Percentiles rank a stretch among this genome's conserved stretches.
Conservation (phyloP, 1,140 invertebrate genomes). For the Phthorimaea operculella region DNA sequence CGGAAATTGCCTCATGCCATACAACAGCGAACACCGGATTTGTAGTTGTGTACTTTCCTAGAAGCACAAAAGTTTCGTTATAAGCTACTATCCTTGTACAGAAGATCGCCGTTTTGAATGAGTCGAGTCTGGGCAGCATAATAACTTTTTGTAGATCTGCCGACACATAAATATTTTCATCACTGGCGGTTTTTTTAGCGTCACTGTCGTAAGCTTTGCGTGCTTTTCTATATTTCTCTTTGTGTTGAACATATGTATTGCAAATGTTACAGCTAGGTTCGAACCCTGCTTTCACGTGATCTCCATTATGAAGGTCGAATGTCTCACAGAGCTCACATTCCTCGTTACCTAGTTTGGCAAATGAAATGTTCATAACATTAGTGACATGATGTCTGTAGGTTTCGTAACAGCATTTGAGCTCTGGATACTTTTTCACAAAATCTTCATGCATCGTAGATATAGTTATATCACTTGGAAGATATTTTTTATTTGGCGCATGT, state of each 20-base stretch:
- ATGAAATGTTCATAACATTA: conserved; percentile 2
- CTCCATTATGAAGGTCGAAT: not conserved
- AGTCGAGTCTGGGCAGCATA: conserved; percentile 5
- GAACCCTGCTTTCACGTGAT: not conserved
- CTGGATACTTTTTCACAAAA: no score
- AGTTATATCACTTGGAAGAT: no score
- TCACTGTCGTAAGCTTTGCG: not conserved
- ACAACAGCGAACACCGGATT: conserved; percentile 11
- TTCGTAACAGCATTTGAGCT: no score
- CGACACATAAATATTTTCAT: not conserved
- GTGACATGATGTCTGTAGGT: no score
- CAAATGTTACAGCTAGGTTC: not conserved
- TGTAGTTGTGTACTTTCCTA: not conserved
- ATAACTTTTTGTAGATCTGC: conserved; percentile 9
- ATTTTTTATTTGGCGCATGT: no score
- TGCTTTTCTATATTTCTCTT: not conserved
- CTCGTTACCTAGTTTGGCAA: not conserved
- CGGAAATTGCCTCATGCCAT: conserved; percentile 14
- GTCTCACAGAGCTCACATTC: not conserved
- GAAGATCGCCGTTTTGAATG: conserved; percentile 1
- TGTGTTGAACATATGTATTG: not conserved
- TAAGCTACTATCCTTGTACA: conserved; percentile 2
- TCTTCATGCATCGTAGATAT: no score
- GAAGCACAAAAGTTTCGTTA: conserved; percentile 7
- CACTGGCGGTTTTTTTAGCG: not conserved